Percentiles rank a stretch among this genome's conserved stretches.
Evolutionary conservation across 2,797 vertebrate species (phyloP).

Genomic region (Kryptolebias ocellatus): DNA sequence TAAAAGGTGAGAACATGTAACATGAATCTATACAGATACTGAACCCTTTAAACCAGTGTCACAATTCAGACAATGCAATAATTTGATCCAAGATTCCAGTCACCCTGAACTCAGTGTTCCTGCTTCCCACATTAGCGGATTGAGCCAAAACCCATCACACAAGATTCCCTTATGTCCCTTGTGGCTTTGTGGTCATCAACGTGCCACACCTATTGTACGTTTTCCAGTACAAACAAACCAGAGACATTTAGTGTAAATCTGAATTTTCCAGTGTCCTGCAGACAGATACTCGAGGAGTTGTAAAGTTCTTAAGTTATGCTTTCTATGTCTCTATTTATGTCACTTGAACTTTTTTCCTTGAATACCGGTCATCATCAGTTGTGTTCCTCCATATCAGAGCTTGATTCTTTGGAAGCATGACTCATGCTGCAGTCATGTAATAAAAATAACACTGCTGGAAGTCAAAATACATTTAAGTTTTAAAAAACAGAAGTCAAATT

Average conservation of each 20-base stretch:
- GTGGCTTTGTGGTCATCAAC: conserved; percentile 34
- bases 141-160: conserved; percentile 18
- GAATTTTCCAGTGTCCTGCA: conserved; percentile 11
- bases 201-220: conserved; percentile 42
- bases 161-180: conserved; percentile 30
- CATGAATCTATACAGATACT: neutral
- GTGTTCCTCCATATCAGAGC: conserved; percentile 26
- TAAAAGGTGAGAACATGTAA: neutral
- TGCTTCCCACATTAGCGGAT: conserved; percentile 57
- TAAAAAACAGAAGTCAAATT: conserved; percentile 4
- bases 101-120: conserved; percentile 41
- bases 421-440: conserved; percentile 54
- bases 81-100: conserved; percentile 46
- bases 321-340: conserved; percentile 23
- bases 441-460: conserved; percentile 14
- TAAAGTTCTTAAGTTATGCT: conserved; percentile 9
- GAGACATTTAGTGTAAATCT: conserved; percentile 24
- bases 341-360: conserved; percentile 10
- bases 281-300: neutral
- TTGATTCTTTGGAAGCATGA: conserved; percentile 55
- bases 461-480: conserved; percentile 28
- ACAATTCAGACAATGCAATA: conserved; percentile 28
- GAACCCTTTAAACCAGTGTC: conserved; percentile 31
- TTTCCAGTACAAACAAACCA: conserved; percentile 46
- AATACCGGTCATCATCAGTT: conserved; percentile 35